Base-by-base conservation (phyloP, 2,797 vertebrate species). In the Lindbergichthys nudifrons region DNA sequence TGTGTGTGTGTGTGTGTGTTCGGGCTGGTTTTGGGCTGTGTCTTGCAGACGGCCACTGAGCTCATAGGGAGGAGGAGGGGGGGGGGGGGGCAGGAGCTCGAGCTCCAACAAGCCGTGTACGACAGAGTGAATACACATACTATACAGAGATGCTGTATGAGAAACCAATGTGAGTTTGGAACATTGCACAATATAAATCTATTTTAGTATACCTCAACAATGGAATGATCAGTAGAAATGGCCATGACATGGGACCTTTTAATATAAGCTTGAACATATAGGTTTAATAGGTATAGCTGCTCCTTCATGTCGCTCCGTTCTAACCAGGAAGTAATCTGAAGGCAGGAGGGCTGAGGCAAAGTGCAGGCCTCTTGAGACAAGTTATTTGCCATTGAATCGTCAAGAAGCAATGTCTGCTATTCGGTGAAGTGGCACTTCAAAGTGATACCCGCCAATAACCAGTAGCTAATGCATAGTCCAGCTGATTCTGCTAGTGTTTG, bases 321-420 rank as follows among this genome's bases (percentile, higher is more conserved):
- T 15, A 70, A 52, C 62, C 57, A 66, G 72, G 67, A 75, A 51
- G 46, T 53, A 51, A 9, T 14, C 36, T 21, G 36, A 13, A n/a
- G 7, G 19, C 9, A 43, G 12, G 36, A 13, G n/a, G 7, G 19
- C 9, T 48, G 12, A 39, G 30, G 32, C 8, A 46, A 64, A 19
- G 10, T 18, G 5, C 13, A 59, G 16, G 30, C 14, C 18, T 16
- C 32, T 61, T 26, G 2, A 9, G 11, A n/a, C 4, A 39, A 47
- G 26, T 62, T 45, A 57, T 63, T 51, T 67, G 10, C 16, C 21
- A 14, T 15, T 51, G 9, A 63, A 58, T 36, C 46, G 63, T 43
- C 15, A 23, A 42, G 11, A 21, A 32, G 5, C 9, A 1, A 19
- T 43, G 51, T 36, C 5, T 30, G 36, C 18, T 64, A 39, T 21